Conservation (phyloP, 1,140 invertebrate genomes). For the Epicauta chinensis region DNA sequence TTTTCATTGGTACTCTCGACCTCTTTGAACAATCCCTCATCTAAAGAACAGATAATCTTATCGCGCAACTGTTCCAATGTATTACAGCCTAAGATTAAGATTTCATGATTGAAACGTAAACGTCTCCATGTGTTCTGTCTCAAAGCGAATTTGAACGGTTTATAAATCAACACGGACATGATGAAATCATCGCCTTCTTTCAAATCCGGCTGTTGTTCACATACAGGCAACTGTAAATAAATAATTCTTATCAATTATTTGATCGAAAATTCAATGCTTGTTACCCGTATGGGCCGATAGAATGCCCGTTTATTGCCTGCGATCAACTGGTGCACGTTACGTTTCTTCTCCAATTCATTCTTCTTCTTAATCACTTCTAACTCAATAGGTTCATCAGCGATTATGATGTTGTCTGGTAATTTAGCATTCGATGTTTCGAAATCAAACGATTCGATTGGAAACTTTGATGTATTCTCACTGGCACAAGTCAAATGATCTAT, state of each 20-base stretch:
- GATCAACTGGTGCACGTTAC: not conserved
- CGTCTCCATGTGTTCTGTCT: slow-evolving; percentile 14
- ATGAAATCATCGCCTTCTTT: slow-evolving; percentile 37
- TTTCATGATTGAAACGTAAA: slow-evolving; percentile 40
- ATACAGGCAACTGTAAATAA: slow-evolving; percentile 7
- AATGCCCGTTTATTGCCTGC: slow-evolving; percentile 8
- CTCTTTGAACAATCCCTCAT: slow-evolving; percentile 48
- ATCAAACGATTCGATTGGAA: slow-evolving; percentile 9
- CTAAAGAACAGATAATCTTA: slow-evolving; percentile 51
- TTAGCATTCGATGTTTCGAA: slow-evolving; percentile 2
- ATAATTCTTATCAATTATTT: not conserved
- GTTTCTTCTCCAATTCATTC: slow-evolving; percentile 4
- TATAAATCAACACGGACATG: slow-evolving; percentile 38
- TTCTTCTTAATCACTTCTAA: slow-evolving; percentile 7
- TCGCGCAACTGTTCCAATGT: slow-evolving; percentile 52
- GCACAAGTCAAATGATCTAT: slow-evolving; percentile 17
- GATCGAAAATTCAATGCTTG: too few relatives aligned
- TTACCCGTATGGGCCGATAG: not conserved
- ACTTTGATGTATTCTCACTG: slow-evolving; percentile 15
- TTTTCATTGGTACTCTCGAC: slow-evolving; percentile 46
- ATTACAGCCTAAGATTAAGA: slow-evolving; percentile 50
- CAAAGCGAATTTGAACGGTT: slow-evolving; percentile 22
- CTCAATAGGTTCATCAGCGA: not conserved
- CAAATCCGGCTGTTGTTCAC: slow-evolving; percentile 12
- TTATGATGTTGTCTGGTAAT: slow-evolving; percentile 2